Evolutionary conservation across 2,888 invertebrate genomes (phyloP).

Genomic region (Andrena bucephala): DNA sequence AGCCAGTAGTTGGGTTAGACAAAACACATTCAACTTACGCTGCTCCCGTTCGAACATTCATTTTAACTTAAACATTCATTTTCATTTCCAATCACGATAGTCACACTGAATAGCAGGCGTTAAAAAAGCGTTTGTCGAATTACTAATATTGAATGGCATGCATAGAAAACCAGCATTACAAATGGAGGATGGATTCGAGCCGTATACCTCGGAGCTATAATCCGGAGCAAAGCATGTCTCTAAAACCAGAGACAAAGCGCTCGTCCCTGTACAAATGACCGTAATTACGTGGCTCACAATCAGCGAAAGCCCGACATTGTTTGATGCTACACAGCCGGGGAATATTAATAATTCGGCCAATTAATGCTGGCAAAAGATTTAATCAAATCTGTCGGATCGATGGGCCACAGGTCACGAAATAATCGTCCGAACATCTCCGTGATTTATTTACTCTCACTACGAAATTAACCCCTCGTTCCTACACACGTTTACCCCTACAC

Average conservation of each 20-base stretch:
- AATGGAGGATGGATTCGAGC: not conserved
- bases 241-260: conserved; percentile 11
- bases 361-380: conserved; percentile 3
- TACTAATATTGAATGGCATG: not conserved
- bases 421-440: not conserved
- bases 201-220: conserved; percentile 1
- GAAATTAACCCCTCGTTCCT: too few species aligned
- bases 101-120: too few species aligned
- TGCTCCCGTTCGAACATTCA: too few species aligned
- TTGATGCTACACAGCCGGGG: not conserved
- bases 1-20: too few species aligned
- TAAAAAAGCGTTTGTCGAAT: too few species aligned
- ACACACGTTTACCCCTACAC: too few species aligned
- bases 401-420: not conserved
- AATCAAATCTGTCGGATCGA: not conserved
- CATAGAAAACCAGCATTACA: not conserved
- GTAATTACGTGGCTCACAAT: conserved; percentile 15
- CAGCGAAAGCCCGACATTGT: conserved; percentile 13
- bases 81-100: too few species aligned
- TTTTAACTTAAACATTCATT: too few species aligned
- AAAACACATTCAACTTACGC: too few species aligned
- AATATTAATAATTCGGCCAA: conserved; percentile 26
- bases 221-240: not conserved
- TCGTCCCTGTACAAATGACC: conserved; percentile 20
- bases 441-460: conserved; percentile 1